Conservation (phyloP, 2,113 vertebrate genomes). For the Semicossyphus pulcher region DNA sequence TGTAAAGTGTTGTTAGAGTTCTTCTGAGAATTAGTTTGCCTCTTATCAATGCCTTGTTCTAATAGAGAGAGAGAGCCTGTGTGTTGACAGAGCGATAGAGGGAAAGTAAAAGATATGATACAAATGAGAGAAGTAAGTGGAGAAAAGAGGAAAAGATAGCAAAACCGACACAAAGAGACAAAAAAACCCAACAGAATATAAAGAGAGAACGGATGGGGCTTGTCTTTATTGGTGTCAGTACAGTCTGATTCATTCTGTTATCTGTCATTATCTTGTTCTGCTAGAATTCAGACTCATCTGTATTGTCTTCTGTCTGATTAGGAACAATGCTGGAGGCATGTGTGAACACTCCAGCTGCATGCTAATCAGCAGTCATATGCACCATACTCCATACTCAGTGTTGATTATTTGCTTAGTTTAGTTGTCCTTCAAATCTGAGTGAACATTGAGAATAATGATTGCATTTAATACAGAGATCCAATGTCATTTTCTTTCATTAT, state of each 20-base stretch:
- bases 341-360: not conserved
- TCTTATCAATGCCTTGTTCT: constrained; percentile 53
- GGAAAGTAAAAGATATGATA: constrained; percentile 38
- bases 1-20: constrained; percentile 15
- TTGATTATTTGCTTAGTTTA: not conserved
- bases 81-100: constrained; percentile 39
- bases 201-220: not conserved
- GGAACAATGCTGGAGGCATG: constrained; percentile 37
- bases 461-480: constrained; percentile 5
- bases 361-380: constrained; percentile 33
- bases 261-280: constrained; percentile 61
- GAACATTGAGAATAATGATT: constrained; percentile 9
- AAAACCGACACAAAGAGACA: constrained; percentile 21
- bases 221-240: constrained; percentile 46
- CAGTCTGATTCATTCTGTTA: constrained; percentile 43
- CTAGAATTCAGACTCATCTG: constrained; percentile 53
- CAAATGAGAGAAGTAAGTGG: constrained; percentile 18
- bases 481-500: constrained; percentile 22
- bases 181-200: not conserved
- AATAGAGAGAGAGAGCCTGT: constrained; percentile 25
- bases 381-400: not conserved
- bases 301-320: constrained; percentile 63
- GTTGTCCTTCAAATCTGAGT: not conserved
- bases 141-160: constrained; percentile 13
- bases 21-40: constrained; percentile 25